These are phyloP conservation scores for Monarcha castaneiventris DNA, from an alignment of 2,113 vertebrate species.

Conservation along the genomic window DNA sequence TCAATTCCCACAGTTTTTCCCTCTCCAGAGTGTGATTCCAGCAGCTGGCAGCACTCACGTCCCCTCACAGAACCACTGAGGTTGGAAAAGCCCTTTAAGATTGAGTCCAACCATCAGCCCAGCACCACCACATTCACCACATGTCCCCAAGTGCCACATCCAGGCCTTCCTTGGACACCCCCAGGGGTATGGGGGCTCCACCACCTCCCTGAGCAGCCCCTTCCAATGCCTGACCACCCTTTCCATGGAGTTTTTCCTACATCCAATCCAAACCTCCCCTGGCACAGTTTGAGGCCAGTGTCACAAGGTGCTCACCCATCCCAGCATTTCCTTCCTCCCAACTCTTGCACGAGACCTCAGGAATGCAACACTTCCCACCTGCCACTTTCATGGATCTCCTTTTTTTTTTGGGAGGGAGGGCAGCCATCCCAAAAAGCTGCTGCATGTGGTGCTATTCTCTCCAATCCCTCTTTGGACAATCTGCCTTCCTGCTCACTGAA, in stretches of 20 bases:
- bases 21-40: fast-evolving
- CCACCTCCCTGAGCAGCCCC: background rate
- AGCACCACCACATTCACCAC: background rate
- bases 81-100: background rate
- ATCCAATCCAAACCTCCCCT: background rate
- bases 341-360: background rate
- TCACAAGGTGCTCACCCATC: background rate
- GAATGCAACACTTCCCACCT: background rate
- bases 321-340: background rate
- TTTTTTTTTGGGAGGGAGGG: no score
- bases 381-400: background rate
- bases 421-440: background rate
- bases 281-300: background rate
- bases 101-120: background rate
- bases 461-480: background rate
- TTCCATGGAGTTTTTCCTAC: background rate
- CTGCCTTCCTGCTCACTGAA: background rate
- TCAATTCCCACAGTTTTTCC: fast-evolving
- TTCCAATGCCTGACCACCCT: background rate
- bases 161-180: background rate
- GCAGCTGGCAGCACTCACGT: background rate
- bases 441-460: background rate
- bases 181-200: background rate
- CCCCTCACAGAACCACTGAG: background rate
- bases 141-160: background rate